phyloP scores from a whole-genome alignment of 2,888 invertebrate genomes.

The Hetaerina titia region DNA sequence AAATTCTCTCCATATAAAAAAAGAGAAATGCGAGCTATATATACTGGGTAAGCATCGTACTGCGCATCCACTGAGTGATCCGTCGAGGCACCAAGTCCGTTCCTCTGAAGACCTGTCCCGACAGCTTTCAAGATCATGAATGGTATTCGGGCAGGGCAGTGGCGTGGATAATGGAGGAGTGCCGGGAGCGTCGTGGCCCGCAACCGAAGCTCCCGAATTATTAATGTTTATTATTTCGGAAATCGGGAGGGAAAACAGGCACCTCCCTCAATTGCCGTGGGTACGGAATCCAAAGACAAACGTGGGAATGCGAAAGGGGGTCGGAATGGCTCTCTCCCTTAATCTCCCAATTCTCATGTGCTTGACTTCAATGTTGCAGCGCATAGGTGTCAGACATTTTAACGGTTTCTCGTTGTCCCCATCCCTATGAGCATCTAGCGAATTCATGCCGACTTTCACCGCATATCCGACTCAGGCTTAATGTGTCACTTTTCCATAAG shows the following conservation, averaged over 20 bases:
- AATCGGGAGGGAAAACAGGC: not conserved
- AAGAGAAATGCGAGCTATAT: not conserved
- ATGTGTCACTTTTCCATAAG: too few relatives aligned
- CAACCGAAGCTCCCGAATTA: not conserved
- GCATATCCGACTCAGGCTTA: too few relatives aligned
- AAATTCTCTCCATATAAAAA: not conserved
- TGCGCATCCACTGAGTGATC: too few relatives aligned
- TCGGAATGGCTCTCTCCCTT: not conserved
- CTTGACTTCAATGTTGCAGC: not conserved
- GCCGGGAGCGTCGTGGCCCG: not conserved
- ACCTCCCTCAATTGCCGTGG: not conserved
- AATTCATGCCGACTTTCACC: too few relatives aligned
- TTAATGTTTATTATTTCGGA: not conserved
- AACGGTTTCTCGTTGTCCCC: too few relatives aligned
- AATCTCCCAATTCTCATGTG: not conserved
- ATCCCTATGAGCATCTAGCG: too few relatives aligned
- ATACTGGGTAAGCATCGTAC: too few relatives aligned
- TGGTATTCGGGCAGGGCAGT: not conserved
- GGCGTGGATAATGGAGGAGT: not conserved
- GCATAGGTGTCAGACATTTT: not conserved
- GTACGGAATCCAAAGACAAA: not conserved
- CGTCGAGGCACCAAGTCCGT: too few relatives aligned
- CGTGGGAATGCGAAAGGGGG: not conserved
- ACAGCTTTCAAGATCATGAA: conserved; percentile 3
- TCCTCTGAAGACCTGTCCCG: not conserved